Evolutionary conservation across 1,140 invertebrate species (phyloP), one percentile per base, ranked within the genome.

Genomic region (Phymorhynchus buccinoides): DNA sequence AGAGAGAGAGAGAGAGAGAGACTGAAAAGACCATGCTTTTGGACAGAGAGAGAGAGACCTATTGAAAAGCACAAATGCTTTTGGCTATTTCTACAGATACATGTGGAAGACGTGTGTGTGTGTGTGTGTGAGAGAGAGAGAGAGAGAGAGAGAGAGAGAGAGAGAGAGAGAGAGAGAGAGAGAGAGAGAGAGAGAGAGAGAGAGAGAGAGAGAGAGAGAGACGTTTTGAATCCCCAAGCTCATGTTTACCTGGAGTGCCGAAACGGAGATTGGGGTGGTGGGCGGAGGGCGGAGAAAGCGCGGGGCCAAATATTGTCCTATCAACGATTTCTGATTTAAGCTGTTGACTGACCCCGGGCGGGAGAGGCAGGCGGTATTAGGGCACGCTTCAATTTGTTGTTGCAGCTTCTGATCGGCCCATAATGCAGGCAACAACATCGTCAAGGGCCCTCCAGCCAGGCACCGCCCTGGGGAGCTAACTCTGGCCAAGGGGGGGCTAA

Each of bases 281-380:
- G 30, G 37, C 4, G 56, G 18, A 18, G 18, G 44, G 44, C 7
- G 44, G 44, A 9, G 44, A 18, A 48, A 83, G 73, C 71, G 81
- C 62, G 37, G 66, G 66, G 66, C 81, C 81, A 83, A 83, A 83
- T 83, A 83, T 83, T 83, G 81, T 83, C 66, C 81, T 66, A 83
- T 83, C 81, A 83, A 83, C 81, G 81, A 83, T 83, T 83, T 83
- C 81, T 83, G 81, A 83, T 83, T 83, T 83, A 83, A 83, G 81
- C 81, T 83, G 81, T 83, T 83, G 56, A 83, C 81, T 39, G 81
- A 83, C 30, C 80, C 81, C n/a, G n/a, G n/a, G n/a, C n/a, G n/a
- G 81, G 81, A 42, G 62, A 62, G 66, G 81, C 66, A 44, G 81
- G 81, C 81, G n/a, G 81, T 71, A 62, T 83, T 83, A 83, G 81